Percentiles rank a stretch among this genome's conserved stretches.
Evolutionary conservation across 1,140 invertebrate genomes (phyloP).

Genomic region (Lasioglossum baleicum): DNA sequence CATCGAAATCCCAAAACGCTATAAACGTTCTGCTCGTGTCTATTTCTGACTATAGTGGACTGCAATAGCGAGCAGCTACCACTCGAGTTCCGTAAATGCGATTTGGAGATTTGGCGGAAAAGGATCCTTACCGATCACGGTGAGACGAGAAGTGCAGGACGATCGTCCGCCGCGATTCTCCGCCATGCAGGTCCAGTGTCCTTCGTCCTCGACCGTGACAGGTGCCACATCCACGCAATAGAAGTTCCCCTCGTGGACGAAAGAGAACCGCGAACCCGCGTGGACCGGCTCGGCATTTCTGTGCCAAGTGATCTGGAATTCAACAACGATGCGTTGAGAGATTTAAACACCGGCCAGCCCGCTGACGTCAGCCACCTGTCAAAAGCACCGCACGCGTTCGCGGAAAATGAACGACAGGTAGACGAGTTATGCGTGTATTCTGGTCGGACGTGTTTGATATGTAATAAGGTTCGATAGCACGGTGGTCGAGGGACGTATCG

Average conservation of each 20-base stretch:
- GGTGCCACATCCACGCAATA: conserved; percentile 91
- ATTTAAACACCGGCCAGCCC: background rate
- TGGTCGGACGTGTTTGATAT: too few relatives aligned
- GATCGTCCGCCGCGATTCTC: conserved; percentile 87
- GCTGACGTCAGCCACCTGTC: conserved; percentile 12
- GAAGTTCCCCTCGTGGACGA: conserved; percentile 90
- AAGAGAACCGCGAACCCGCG: conserved; percentile 84
- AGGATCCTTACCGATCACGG: conserved; percentile 86
- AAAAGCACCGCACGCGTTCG: too few relatives aligned
- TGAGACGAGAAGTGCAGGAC: conserved; percentile 87
- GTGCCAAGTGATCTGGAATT: conserved; percentile 88
- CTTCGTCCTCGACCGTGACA: conserved; percentile 90
- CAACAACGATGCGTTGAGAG: background rate
- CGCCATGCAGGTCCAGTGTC: conserved; percentile 90
- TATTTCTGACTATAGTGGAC: too few relatives aligned
- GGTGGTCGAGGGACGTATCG: too few relatives aligned
- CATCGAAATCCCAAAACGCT: too few relatives aligned
- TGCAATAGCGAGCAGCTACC: too few relatives aligned
- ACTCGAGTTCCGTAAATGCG: too few relatives aligned
- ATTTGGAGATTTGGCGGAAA: too few relatives aligned
- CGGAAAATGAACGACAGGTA: too few relatives aligned
- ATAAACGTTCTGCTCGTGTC: too few relatives aligned
- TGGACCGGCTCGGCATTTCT: conserved; percentile 86
- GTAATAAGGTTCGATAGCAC: too few relatives aligned
- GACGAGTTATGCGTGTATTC: too few relatives aligned